These are phyloP conservation scores for Scaptomyza pallida DNA, from an alignment of 1,140 invertebrate species.

Conservation along the genomic window DNA sequence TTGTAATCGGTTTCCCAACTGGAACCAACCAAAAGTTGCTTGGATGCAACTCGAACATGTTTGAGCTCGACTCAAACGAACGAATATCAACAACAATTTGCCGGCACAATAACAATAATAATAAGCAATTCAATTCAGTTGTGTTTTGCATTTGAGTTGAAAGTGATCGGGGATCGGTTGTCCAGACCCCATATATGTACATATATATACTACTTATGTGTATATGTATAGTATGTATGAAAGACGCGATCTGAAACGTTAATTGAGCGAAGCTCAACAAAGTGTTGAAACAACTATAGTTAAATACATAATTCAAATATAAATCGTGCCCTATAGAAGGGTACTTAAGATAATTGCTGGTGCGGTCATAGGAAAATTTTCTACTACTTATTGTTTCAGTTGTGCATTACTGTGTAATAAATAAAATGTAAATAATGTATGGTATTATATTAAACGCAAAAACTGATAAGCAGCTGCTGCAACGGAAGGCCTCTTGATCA, in stretches of 20 bases:
- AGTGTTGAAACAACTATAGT: constrained; percentile 39
- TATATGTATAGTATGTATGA: background rate
- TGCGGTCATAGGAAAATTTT: background rate
- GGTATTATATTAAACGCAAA: background rate
- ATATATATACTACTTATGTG: background rate
- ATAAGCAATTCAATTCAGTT: constrained; percentile 46
- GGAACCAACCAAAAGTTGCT: background rate
- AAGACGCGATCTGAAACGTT: constrained; percentile 28
- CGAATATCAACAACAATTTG: constrained; percentile 24
- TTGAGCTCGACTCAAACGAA: constrained; percentile 22
- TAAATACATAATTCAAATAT: background rate
- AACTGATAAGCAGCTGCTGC: constrained; percentile 53
- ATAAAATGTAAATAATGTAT: background rate
- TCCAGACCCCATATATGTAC: too few relatives aligned
- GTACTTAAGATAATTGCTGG: background rate
- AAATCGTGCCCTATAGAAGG: background rate
- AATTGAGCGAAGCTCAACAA: constrained; percentile 28
- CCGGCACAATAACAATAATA: constrained; percentile 41
- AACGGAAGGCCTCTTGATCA: background rate
- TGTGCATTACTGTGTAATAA: background rate
- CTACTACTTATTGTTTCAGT: background rate
- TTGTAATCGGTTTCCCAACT: background rate
- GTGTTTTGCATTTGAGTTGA: constrained; percentile 39
- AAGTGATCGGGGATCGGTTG: constrained; percentile 27
- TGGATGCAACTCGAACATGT: constrained; percentile 45